phyloP scores from a whole-genome alignment of 2,797 vertebrate genomes.

The Enteromius anoplus region DNA sequence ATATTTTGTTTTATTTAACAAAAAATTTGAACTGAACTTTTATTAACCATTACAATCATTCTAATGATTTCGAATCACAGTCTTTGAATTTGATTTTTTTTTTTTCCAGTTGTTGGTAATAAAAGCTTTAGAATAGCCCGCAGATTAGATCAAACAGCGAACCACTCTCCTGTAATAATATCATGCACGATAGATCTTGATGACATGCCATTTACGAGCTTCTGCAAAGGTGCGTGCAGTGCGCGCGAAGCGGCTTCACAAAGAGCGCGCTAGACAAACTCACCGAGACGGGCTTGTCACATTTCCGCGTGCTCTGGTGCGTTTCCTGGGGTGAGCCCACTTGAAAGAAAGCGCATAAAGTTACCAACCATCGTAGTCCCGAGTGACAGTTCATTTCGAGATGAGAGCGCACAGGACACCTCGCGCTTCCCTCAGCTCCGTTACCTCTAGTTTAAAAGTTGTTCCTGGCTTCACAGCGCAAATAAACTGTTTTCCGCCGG shows the following conservation, averaged over 20 bases:
- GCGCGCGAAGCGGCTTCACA: background rate
- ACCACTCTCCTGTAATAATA: background rate
- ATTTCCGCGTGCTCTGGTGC: slow-evolving; percentile 74
- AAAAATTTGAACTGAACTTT: background rate
- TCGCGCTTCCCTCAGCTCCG: slow-evolving; percentile 54
- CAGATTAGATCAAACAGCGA: background rate
- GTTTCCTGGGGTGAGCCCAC: slow-evolving; percentile 80
- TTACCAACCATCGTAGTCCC: slow-evolving; percentile 80
- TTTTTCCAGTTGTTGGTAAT: background rate
- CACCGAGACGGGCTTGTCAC: slow-evolving; percentile 85
- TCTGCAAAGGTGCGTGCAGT: background rate
- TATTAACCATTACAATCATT: background rate
- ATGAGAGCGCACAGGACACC: slow-evolving; percentile 63
- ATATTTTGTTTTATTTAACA: background rate
- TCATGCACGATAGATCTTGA: background rate
- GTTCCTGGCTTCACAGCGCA: slow-evolving; percentile 48
- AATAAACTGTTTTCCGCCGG: slow-evolving; percentile 58
- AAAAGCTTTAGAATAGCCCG: background rate
- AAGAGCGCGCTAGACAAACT: slow-evolving; percentile 66
- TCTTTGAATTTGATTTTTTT: background rate
- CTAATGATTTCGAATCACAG: background rate
- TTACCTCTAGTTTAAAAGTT: slow-evolving; percentile 36
- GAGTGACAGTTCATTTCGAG: slow-evolving; percentile 76
- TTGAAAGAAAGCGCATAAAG: slow-evolving; percentile 77
- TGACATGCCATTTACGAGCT: background rate